Evolutionary conservation across 2,113 vertebrate species (phyloP).

Genomic region (Catagonus wagneri): DNA sequence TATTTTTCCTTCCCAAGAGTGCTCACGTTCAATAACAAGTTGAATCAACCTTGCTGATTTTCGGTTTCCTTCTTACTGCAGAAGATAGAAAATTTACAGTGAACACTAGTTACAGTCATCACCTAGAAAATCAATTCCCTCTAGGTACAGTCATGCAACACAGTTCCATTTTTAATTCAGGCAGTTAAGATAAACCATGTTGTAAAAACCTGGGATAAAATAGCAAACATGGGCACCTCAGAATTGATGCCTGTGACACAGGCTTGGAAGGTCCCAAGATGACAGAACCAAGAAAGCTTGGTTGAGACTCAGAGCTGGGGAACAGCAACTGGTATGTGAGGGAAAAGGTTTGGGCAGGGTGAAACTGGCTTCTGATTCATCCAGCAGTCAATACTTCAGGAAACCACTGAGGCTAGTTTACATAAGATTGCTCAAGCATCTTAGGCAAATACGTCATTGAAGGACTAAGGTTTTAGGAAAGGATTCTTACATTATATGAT

Average conservation of each 20-base stretch:
- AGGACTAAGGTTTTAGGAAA: conserved; percentile 1
- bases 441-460: conserved; percentile 1
- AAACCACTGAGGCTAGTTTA: neutral
- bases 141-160: neutral
- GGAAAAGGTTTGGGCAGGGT: too few species aligned
- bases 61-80: neutral
- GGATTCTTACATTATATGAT: conserved; percentile 22
- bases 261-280: neutral
- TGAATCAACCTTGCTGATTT: neutral
- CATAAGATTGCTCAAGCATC: neutral
- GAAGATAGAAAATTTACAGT: neutral
- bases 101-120: neutral
- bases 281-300: neutral
- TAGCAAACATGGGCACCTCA: neutral
- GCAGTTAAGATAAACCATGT: neutral
- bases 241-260: neutral
- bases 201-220: neutral
- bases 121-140: neutral
- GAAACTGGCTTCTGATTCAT: neutral
- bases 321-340: neutral
- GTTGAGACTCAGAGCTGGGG: neutral
- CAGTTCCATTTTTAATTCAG: neutral
- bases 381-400: neutral
- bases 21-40: neutral
- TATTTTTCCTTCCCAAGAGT: neutral